Evolutionary conservation across 1,140 invertebrate genomes (phyloP).

Genomic region (Anadara kagoshimensis): DNA sequence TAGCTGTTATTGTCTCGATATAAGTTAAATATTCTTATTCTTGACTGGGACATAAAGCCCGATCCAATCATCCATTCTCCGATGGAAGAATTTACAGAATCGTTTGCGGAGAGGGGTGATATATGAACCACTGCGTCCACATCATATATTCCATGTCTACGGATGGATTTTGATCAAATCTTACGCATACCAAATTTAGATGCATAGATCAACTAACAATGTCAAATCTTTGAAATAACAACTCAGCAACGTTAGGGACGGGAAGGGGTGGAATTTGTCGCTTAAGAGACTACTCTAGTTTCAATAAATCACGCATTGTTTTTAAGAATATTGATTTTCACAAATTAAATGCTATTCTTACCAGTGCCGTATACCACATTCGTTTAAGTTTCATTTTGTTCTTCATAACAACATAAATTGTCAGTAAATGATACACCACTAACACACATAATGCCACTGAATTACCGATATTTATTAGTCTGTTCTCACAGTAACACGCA

Average conservation of each 20-base stretch:
- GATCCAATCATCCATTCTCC: too few species aligned
- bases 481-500: conserved; percentile 38
- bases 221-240: too few species aligned
- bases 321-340: neutral
- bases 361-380: conserved; percentile 20
- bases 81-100: too few species aligned
- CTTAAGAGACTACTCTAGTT: too few species aligned
- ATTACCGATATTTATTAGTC: conserved; percentile 23
- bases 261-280: too few species aligned
- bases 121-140: too few species aligned
- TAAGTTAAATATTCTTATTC: neutral
- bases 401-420: conserved; percentile 17
- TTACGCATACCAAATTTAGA: too few species aligned
- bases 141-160: too few species aligned
- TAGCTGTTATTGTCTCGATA: neutral
- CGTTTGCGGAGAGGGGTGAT: too few species aligned
- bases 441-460: conserved; percentile 14
- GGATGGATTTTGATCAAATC: too few species aligned
- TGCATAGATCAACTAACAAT: too few species aligned
- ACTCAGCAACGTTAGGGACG: too few species aligned
- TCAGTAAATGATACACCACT: conserved; percentile 29
- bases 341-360: neutral
- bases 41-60: neutral
- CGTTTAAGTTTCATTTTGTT: conserved; percentile 30
- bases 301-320: neutral